Conservation (phyloP, 2,888 invertebrate species). For the Vanessa cardui region DNA sequence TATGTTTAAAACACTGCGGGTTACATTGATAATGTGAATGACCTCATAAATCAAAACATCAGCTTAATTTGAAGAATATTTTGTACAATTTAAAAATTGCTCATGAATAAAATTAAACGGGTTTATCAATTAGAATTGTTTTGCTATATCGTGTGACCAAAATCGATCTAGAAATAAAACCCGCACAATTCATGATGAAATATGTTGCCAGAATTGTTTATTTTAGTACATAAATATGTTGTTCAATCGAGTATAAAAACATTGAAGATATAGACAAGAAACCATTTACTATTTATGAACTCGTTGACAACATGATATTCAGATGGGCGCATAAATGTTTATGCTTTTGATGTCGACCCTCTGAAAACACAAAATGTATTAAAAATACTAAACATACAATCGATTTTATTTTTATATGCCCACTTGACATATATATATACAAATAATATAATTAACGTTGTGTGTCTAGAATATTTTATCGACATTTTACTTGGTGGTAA, state of each 20-base stretch:
- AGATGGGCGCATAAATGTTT: conserved; percentile 71
- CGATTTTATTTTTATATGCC: no score
- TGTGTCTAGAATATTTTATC: no score
- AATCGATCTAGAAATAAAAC: no score
- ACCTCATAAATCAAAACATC: no score
- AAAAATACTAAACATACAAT: conserved; percentile 21
- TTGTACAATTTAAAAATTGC: neutral
- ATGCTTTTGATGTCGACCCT: conserved; percentile 67
- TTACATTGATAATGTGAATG: no score
- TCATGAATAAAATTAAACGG: neutral
- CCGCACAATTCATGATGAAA: neutral
- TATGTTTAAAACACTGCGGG: no score
- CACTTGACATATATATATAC: no score
- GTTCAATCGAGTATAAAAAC: conserved; percentile 37
- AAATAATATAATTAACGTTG: no score
- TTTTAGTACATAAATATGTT: conserved; percentile 7
- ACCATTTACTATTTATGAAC: conserved; percentile 71
- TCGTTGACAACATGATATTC: conserved; percentile 69
- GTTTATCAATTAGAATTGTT: neutral
- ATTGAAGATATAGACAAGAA: conserved; percentile 37
- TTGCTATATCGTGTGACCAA: no score
- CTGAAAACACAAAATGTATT: conserved; percentile 45
- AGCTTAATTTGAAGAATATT: neutral
- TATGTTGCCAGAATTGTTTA: neutral
- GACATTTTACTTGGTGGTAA: no score